Percentiles rank a stretch among this genome's conserved stretches.
phyloP scores from a whole-genome alignment of 2,113 vertebrate genomes.

The Mastomys natalensis region DNA sequence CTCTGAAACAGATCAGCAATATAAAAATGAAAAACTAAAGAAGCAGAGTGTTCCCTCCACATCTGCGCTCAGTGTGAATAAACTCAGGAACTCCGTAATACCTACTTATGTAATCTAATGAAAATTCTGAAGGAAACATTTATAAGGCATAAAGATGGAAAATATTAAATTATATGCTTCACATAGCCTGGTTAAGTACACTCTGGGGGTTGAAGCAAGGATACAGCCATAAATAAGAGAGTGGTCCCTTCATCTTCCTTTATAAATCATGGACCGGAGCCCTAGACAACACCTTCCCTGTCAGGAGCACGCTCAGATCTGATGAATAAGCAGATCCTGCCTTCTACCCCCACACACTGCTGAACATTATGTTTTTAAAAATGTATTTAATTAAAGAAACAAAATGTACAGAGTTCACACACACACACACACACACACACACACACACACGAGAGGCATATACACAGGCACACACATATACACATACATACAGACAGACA shows the following conservation, averaged over 20 bases:
- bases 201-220: background rate
- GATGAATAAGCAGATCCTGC: background rate
- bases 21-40: background rate
- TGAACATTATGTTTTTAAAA: background rate
- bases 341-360: background rate
- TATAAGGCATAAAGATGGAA: constrained; percentile 42
- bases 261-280: constrained; percentile 25
- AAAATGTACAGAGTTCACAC: background rate
- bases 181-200: constrained; percentile 35
- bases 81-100: background rate
- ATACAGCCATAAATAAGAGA: background rate
- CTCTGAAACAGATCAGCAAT: background rate
- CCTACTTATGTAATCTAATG: background rate
- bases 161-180: constrained; percentile 51
- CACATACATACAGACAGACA: rapidly evolving
- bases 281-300: background rate
- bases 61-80: constrained; percentile 1
- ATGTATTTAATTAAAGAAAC: background rate
- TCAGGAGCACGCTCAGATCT: background rate
- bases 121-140: constrained; percentile 47
- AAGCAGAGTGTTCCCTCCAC: background rate
- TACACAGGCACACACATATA: rapidly evolving
- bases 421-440: background rate
- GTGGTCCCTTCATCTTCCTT: background rate
- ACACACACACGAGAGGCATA: background rate